A percentile compares a stretch with the other conserved stretches of the same genome.
Evolutionary conservation across 2,113 vertebrate species (phyloP).

Genomic region (Tapirus terrestris): DNA sequence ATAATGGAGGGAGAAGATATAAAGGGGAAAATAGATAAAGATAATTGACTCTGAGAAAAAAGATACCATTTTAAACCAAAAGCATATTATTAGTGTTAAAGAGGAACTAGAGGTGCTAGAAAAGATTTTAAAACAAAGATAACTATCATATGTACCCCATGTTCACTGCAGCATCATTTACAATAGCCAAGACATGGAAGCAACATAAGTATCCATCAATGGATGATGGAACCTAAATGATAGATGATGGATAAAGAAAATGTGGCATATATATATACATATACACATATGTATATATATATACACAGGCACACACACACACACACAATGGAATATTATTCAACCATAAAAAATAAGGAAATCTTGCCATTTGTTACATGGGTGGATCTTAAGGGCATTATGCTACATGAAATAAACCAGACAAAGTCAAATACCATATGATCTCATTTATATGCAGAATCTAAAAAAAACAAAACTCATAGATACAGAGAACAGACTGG

Average conservation of each 20-base stretch:
- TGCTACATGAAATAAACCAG: not conserved
- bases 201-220: not conserved
- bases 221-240: not conserved
- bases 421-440: not conserved
- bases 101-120: not conserved
- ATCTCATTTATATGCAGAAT: not conserved
- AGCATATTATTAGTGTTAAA: not conserved
- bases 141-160: not conserved
- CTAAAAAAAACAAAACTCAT: not conserved
- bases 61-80: not conserved
- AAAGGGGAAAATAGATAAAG: not conserved
- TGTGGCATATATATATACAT: not conserved
- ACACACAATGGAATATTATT: not conserved
- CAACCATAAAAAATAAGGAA: not conserved
- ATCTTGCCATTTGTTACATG: not conserved
- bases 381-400: not conserved
- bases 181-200: not conserved
- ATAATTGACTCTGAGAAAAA: not conserved
- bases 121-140: not conserved
- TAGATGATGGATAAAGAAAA: not conserved
- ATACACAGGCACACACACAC: too few species aligned
- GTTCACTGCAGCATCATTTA: not conserved
- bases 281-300: too few species aligned
- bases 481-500: not conserved
- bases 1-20: not conserved